A percentile compares a stretch with the other conserved stretches of the same genome.
These are phyloP conservation scores for Drosophila truncata DNA, from an alignment of 1,140 invertebrate genomes.

Conservation along the genomic window DNA sequence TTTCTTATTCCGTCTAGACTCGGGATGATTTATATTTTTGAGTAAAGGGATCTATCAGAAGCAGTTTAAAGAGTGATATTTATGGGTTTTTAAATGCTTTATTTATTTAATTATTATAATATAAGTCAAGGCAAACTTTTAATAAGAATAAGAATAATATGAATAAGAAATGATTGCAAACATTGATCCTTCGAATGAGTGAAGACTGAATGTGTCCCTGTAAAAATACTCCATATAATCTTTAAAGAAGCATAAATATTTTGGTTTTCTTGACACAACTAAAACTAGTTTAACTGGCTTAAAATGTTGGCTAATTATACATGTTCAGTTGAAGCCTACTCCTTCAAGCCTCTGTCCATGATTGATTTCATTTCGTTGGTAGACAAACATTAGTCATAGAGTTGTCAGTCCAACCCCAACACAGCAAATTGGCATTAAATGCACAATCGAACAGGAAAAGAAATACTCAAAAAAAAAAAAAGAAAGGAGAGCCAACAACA, in stretches of 20 bases:
- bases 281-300: neutral
- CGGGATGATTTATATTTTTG: conserved; percentile 16
- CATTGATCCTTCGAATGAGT: no score
- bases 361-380: conserved; percentile 56
- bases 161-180: no score
- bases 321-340: neutral
- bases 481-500: conserved; percentile 4
- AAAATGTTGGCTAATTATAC: neutral
- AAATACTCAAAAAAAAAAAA: conserved; percentile 21
- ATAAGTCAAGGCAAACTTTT: no score
- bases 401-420: conserved; percentile 27
- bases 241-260: no score
- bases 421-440: conserved; percentile 73
- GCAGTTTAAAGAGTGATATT: neutral
- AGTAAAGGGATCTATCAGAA: neutral
- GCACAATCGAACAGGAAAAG: conserved; percentile 64
- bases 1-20: conserved; percentile 51
- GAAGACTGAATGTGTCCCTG: no score
- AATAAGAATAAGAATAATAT: no score
- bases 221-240: neutral
- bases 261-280: neutral
- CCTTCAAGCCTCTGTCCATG: conserved; percentile 25
- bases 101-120: no score
- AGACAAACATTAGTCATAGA: conserved; percentile 60
- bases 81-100: neutral